Base-by-base conservation (phyloP, 37 sponge, comb jelly and placozoan species). In the Aphrocallistes beatrix region DNA sequence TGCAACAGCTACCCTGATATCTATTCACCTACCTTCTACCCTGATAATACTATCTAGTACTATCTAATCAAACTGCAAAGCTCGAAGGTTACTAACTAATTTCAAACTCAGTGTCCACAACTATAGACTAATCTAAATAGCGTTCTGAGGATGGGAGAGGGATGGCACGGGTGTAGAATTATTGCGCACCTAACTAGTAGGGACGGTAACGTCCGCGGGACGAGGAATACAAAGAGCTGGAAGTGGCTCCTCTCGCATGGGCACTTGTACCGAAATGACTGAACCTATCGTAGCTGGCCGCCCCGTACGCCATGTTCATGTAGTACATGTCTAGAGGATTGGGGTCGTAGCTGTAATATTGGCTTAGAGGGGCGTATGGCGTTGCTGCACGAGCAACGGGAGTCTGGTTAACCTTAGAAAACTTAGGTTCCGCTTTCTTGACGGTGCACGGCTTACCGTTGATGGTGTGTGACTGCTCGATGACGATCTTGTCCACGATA, bases 311-410 rank as follows among this genome's bases (percentile, higher is more conserved):
- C 6, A 25, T 25, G 3, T 30, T 30, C 75, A 60, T 60, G 34
- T 60, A 60, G n/a, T 60, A 60, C 75, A 60, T 19, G 75, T 60
- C 75, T 60, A 60, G 34, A 13, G 75, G 75, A 60, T 30, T 60
- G 3, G 75, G 75, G 1, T 60, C 75, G 75, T 60, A 60, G 13
- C 10, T 13, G 75, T 60, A 60, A 30, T 60, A 60, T 6, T 19
- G 28, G 1, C 75, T 30, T 13, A 60, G 75, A 60, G 28, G 6
- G n/a, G 75, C 8, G 45, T 6, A 42, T 3, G 10, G n/a, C 6
- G 25, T 60, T 1, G 75, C 6, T 25, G 34, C 34, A 60, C 75
- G 75, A 60, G 25, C 34, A 13, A 32, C 34, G 17, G 25, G 75
- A 28, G 75, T 30, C 3, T 19, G 32, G n/a, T 19, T 25, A 60